Evolutionary conservation across 1,140 invertebrate species (phyloP), one percentile per base, ranked within the genome.

Genomic region (Drosophila novamexicana): DNA sequence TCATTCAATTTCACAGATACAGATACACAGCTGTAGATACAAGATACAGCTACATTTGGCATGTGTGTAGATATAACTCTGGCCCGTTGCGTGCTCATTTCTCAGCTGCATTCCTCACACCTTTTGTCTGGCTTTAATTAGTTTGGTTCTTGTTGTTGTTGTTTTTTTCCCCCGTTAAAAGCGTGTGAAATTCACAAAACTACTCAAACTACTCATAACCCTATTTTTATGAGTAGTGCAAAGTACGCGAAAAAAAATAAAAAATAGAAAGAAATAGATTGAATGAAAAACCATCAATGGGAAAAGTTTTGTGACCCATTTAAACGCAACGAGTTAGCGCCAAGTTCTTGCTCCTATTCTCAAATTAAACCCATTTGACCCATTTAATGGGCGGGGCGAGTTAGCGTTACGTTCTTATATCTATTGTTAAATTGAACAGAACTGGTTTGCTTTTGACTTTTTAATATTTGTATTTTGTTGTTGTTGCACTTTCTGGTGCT

Each of bases 251-350:
- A 44, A 68, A 59, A 40, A 67, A 12, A 42, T 18, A 1, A 34
- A 18, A 18, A 18, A 18, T 14, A 37, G 9, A 29, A 29, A 34
- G 10, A 52, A 52, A 7, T n/a, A 52, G 6, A 18, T 1, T 53
- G 79, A 81, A 88, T 86, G 64, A 82, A 79, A 68, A 14, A 39
- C 16, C 18, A 66, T 74, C 79, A 77, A 66, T 88, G 68, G 65
- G 59, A 70, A 88, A 79, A 61, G 74, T 52, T 67, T 59, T 40
- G 39, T 88, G 83, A 82, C 83, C 82, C 53, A 88, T 82, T 76
- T 79, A 42, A 22, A 37, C 42, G 57, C 29, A 22, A 16, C 57
- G 32, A 44, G 18, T 42, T 57, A 56, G 36, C 53, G 36, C 53
- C 22, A 47, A 14, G 29, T 36, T 45, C 32, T 39, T 45, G 61